Base-by-base conservation (phyloP, 2,113 vertebrate genomes). In the Ranitomeya variabilis region DNA sequence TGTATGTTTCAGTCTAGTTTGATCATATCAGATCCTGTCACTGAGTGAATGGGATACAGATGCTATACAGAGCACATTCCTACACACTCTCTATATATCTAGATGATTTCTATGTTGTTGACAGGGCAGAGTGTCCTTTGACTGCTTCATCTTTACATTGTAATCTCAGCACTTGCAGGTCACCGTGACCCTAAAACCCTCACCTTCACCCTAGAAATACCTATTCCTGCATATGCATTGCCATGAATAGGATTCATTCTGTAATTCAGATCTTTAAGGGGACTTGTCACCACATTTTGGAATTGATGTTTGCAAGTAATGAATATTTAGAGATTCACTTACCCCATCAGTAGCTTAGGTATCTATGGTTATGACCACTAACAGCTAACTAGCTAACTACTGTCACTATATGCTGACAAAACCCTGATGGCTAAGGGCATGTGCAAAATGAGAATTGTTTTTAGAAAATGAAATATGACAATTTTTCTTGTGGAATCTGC, bases 1-100 rank as follows among this genome's bases (percentile, higher is more conserved):
- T 31, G 57, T 26, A 16, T 16, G 11, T 19, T 69, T 87, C 9
- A 69, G 1, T 16, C 23, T 45, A 79, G 45, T 78, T 59, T 89
- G 13, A 89, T 89, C 87, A 79, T 69, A 78, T 59, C 51, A 3
- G 8, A 55, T 26, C 60, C 26, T 89, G 74, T 89, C 87, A 85
- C 9, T n/a, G 31, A 18, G n/a, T 55, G 45, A 23, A 84, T 74
- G 60, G 73, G 81, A 84, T 52, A 16, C 10, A 26, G 80, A 84
- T 57, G 51, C 18, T 67, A 26, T 23, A 31, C 81, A 84, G 87
- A 67, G 26, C 60, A 79, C 87, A 89, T 89, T 85, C 87, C 26
- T 59, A 1, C 51, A 51, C 23, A 11, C 52, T 67, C 87, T 84
- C 12, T 16, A 7, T 45, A 55, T 78, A 69, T 89, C 59, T 67